Evolutionary conservation across 2,113 vertebrate species (phyloP).

Genomic region (Myxocyprinus asiaticus): DNA sequence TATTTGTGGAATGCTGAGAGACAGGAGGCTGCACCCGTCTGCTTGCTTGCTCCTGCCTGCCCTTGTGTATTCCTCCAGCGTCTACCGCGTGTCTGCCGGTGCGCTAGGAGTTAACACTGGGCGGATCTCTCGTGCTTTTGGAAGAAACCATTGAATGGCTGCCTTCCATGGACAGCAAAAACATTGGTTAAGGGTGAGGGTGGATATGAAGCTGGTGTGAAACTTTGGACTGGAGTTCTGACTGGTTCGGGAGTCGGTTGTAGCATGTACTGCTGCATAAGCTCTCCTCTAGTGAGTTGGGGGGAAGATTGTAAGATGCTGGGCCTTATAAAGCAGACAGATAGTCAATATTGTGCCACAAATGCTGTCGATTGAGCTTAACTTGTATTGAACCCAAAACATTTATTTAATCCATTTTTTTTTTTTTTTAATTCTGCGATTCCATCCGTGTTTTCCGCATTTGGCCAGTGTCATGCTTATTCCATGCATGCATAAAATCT

Average conservation of each 20-base stretch:
- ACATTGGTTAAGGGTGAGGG: constrained; percentile 92
- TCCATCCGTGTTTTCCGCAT: too few species aligned
- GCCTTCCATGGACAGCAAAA: constrained; percentile 79
- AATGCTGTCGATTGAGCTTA: too few species aligned
- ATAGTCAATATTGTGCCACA: too few species aligned
- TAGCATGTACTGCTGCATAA: not conserved
- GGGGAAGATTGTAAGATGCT: not conserved
- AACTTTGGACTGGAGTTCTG: constrained; percentile 63
- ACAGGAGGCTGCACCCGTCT: constrained; percentile 6
- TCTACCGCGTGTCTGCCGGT: constrained; percentile 56
- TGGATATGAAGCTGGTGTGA: constrained; percentile 77
- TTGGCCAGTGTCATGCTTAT: too few species aligned
- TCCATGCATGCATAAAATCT: too few species aligned
- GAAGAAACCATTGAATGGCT: constrained; percentile 77
- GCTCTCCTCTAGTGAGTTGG: too few species aligned
- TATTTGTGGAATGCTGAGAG: constrained; percentile 24
- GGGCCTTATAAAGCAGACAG: not conserved
- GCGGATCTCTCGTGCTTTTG: constrained; percentile 73
- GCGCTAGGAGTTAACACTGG: constrained; percentile 75
- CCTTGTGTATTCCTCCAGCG: constrained; percentile 10
- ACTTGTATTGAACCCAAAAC: too few species aligned
- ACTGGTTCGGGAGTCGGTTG: not conserved
- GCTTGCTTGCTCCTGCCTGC: constrained; percentile 14
- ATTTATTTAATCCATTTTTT: too few species aligned
- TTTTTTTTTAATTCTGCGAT: too few species aligned